Base-by-base conservation (phyloP, 2,888 invertebrate species). In the Phortica okadai region DNA sequence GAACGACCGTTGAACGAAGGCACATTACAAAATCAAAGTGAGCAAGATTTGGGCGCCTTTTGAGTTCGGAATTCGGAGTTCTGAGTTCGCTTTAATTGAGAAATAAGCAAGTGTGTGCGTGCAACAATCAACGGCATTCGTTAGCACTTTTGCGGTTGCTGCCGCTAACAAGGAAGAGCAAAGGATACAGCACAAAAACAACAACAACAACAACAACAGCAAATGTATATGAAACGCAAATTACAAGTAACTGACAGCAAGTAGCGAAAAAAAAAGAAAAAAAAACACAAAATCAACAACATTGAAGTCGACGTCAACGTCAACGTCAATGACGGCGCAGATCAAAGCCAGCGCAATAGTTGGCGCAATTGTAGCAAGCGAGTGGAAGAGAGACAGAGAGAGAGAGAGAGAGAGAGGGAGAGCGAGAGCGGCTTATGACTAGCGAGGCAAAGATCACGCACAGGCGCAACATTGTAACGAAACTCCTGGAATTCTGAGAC, bases 91-190 rank as follows among this genome's bases (percentile, higher is more conserved):
- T 50, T 33, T 66, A 42, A 66, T 33, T 66, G 66, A 41, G 62
- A 62, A 62, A 62, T 62, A 62, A 62, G 25, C 50, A 50, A 50
- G 62, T 44, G 16, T 69, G 44, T 45, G 69, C 21, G 50, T 45
- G 45, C 33, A 64, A 21, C 33, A 21, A 66, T 81, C 81, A 79
- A 78, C 79, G 79, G 74, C 77, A 82, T 85, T 88, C 84, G 88
- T 85, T 85, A 85, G 86, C 87, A 85, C 85, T 78, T 88, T 84
- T 87, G 85, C 83, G 85, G 85, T 85, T 87, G 86, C 78, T 77
- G 74, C 78, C 77, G 74, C 76, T 80, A 77, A 72, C 75, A 74
- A 80, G 83, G 83, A 78, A 88, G 83, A 79, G 85, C 14, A 6
- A 66, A 66, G 42, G 42, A 66, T 66, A 66, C 50, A 50, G 50